Conservation (phyloP, 2,888 invertebrate species). For the Mechanitis messenoides region DNA sequence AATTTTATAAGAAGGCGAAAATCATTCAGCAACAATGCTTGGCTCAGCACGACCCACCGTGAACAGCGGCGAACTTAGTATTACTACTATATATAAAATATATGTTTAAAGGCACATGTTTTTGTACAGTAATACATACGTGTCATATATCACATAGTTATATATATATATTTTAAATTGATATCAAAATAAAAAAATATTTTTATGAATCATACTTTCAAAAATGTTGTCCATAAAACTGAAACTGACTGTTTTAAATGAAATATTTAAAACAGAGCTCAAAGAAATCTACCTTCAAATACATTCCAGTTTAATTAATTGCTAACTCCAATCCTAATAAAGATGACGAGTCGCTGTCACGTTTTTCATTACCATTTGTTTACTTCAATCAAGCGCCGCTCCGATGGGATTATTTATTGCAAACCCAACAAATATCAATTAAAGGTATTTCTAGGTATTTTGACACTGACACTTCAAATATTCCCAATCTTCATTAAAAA, state of each 20-base stretch:
- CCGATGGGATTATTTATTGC: conserved; percentile 15
- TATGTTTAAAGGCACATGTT: no score
- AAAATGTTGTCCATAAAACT: neutral
- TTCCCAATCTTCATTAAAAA: neutral
- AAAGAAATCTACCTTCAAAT: neutral
- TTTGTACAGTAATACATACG: no score
- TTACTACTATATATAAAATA: no score
- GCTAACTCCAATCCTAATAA: conserved; percentile 14
- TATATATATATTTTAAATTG: no score
- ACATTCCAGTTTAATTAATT: conserved; percentile 1
- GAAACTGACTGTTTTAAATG: neutral
- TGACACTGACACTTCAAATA: neutral
- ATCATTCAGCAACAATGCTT: no score
- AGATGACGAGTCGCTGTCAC: conserved; percentile 24
- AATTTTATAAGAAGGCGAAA: no score
- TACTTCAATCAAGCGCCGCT: conserved; percentile 29
- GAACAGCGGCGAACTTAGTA: no score
- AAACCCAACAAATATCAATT: neutral
- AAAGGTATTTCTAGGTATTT: no score
- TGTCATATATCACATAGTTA: no score
- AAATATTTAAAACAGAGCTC: neutral
- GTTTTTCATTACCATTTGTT: conserved; percentile 34
- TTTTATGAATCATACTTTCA: no score
- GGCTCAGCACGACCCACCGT: no score
- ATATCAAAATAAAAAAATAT: no score